Evolutionary conservation across 92 coral and sea anemone genomes (phyloP), one percentile per base, ranked within the genome.

Genomic region (Epizoanthus scotinus): DNA sequence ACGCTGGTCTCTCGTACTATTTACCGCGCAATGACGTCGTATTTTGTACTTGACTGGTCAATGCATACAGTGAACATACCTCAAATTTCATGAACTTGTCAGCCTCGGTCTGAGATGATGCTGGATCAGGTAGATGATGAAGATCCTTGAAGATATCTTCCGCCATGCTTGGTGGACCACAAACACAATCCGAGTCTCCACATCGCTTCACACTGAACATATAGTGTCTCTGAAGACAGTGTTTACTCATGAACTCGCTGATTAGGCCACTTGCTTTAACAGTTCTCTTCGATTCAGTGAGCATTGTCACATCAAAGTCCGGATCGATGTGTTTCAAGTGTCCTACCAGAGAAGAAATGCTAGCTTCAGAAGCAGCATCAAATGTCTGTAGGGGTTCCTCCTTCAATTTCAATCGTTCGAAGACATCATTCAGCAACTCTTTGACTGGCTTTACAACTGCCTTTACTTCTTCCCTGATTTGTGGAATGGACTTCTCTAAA

Each of bases 51-150:
- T 68, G 73, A 68, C 73, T 68, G 40, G 57, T 56, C 73, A 68
- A 67, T 36, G 21, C 71, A 63, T 22, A 29, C 68, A 63, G 17
- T 66, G 71, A 66, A 66, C 72, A 49, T 79, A 80, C 84, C 84
- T 80, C 52, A 80, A 80, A 80, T 52, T 58, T 53, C 63, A 66
- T 80, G 77, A 66, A 80, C 40, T 80, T 58, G 62, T 80, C 77
- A 68, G 73, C 57, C 73, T 38, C 57, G 73, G 73, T 68, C 78
- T 63, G 63, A 64, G 73, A 65, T 68, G 78, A 78, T 56, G 74
- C 85, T 42, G 78, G 85, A 82, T 40, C 63, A 69, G 78, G 85
- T 19, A 82, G 74, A 70, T 82, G 85, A 50, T 82, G 85, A 55
- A 82, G 77, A 26, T 80, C 19, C 38, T 21, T 72, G 71, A 80